Base-by-base conservation (phyloP, 2,888 invertebrate species). In the Myopa testacea region DNA sequence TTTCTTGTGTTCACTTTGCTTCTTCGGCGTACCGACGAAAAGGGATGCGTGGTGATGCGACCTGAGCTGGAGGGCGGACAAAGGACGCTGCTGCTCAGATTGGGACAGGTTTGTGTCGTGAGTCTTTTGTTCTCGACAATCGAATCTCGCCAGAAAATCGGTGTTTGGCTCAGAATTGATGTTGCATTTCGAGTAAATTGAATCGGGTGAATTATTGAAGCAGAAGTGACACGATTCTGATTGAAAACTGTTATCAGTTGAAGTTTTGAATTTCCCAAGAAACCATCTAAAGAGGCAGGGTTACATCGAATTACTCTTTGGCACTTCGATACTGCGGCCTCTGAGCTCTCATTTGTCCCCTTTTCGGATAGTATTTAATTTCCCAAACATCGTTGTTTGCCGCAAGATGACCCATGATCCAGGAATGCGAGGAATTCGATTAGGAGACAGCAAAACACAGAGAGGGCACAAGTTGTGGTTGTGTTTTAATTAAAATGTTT, bases 61-160 rank as follows among this genome's bases (percentile, higher is more conserved):
- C 16, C 14, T 5, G n/a, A 55, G 55, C 10, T 1, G n/a, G 14
- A 16, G 55, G 16, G 2, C 16, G 14, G 55, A 55, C 16, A 55
- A 12, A n/a, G 10, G 16, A n/a, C n/a, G 16, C 4, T 55, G 55
- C n/a, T 14, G 10, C 55, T 55, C n/a, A n/a, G 55, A 8, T 1
- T 2, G 14, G 55, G 62, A 38, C 75, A 58, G 62, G 75, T 75
- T 75, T 58, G 75, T 60, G 38, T 45, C 60, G 40, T 60, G 58
- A 60, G 45, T 75, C 75, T 75, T 75, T 75, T 68, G 75, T 75
- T 69, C 55, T 50, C 8, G 38, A 55, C 52, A 45, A 55, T 62
- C 10, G n/a, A 14, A 67, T 16, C 67, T 10, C 45, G 10, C 8
- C 65, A 37, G 37, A 65, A 55, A 50, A 50, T 50, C 50, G 12